These are phyloP conservation scores for Perizoma affinitatum DNA, from an alignment of 2,888 invertebrate species.

Conservation along the genomic window DNA sequence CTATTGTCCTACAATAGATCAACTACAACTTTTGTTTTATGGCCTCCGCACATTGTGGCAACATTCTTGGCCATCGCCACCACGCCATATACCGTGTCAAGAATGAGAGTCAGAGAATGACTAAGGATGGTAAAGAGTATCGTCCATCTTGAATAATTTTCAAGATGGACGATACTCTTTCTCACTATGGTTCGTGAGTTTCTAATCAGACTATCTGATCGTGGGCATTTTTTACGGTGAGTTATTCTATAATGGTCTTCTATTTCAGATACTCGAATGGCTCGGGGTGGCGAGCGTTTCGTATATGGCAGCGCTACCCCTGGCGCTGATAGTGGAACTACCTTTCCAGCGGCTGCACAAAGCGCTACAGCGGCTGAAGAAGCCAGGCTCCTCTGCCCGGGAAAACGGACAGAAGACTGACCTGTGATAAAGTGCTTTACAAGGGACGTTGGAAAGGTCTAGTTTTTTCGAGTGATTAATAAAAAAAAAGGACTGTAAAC, in stretches of 20 bases:
- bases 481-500: neutral
- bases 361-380: slow-evolving; percentile 59
- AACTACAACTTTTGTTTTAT: no score
- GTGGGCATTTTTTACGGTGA: no score
- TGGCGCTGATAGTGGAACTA: slow-evolving; percentile 74
- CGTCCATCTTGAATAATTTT: no score
- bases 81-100: no score
- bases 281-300: slow-evolving; percentile 69
- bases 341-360: slow-evolving; percentile 66
- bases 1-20: no score
- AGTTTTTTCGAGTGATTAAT: neutral
- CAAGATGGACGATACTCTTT: no score
- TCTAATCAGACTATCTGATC: no score
- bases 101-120: no score
- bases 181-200: no score
- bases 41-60: no score
- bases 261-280: slow-evolving; percentile 65
- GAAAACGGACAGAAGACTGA: slow-evolving; percentile 64
- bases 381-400: slow-evolving; percentile 60
- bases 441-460: neutral
- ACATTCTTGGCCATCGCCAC: no score
- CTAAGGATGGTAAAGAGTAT: no score
- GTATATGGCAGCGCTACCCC: slow-evolving; percentile 66
- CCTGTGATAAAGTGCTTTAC: slow-evolving; percentile 29
- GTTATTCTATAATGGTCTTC: neutral